Percentiles rank a stretch among this genome's conserved stretches.
Conservation (phyloP, 2,797 vertebrate genomes). For the Poeciliopsis infans region DNA sequence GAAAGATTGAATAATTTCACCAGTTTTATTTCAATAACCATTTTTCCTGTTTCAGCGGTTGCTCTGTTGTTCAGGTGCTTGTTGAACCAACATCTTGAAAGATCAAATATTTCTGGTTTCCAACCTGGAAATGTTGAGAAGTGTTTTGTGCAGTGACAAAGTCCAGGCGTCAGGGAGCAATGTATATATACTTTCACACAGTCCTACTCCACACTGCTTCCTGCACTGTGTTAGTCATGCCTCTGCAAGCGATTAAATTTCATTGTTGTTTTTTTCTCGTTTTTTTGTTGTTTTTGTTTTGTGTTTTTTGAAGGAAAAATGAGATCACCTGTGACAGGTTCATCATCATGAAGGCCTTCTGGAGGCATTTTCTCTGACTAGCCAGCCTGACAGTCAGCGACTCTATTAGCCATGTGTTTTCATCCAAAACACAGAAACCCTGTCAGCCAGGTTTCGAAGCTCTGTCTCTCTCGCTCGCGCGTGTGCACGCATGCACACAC, state of each 20-base stretch:
- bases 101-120: neutral
- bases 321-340: slow-evolving; percentile 69
- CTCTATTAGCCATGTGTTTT: slow-evolving; percentile 71
- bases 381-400: slow-evolving; percentile 56
- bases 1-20: neutral
- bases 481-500: slow-evolving; percentile 7
- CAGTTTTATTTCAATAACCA: neutral
- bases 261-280: slow-evolving; percentile 31
- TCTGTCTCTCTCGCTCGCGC: neutral
- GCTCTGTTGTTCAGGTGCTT: neutral
- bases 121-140: neutral
- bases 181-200: neutral
- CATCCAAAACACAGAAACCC: slow-evolving; percentile 59
- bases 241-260: slow-evolving; percentile 40
- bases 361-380: slow-evolving; percentile 52
- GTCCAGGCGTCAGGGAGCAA: neutral
- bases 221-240: slow-evolving; percentile 43
- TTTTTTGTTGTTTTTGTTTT: slow-evolving; percentile 20
- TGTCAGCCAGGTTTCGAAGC: slow-evolving; percentile 45
- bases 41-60: too few species aligned
- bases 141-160: neutral
- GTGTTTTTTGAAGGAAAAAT: slow-evolving; percentile 50
- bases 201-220: slow-evolving; percentile 4
- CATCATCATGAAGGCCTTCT: slow-evolving; percentile 61
- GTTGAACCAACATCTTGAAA: neutral